Conservation (phyloP, 2,888 invertebrate species). For the Drosophila borealis region DNA sequence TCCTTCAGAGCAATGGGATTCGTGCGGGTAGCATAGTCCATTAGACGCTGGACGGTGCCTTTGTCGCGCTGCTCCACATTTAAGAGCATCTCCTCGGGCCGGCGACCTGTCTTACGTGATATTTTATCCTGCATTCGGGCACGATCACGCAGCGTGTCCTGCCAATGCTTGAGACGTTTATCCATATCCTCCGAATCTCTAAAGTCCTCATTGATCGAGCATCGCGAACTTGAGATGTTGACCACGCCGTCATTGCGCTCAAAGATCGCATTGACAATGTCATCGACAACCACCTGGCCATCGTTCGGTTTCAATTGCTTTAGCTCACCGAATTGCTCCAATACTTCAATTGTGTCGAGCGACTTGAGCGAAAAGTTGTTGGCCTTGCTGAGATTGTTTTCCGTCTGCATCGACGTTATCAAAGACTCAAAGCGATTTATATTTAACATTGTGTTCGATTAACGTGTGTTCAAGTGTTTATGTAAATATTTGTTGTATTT, state of each 20-base stretch:
- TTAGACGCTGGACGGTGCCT: slow-evolving; percentile 65
- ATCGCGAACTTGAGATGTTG: slow-evolving; percentile 21
- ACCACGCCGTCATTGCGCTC: neutral
- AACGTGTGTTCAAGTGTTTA: neutral
- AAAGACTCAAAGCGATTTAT: slow-evolving; percentile 4
- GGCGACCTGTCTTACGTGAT: slow-evolving; percentile 48
- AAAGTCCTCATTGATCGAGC: slow-evolving; percentile 13
- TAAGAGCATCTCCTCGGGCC: slow-evolving; percentile 61
- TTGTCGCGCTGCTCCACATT: slow-evolving; percentile 76
- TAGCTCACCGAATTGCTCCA: neutral
- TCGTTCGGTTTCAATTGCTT: slow-evolving; percentile 24
- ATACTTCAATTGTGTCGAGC: neutral
- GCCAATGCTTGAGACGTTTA: slow-evolving; percentile 73
- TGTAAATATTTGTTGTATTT: neutral
- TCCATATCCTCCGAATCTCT: slow-evolving; percentile 61
- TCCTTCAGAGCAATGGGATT: slow-evolving; percentile 48
- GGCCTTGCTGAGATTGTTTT: neutral
- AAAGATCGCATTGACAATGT: slow-evolving; percentile 46
- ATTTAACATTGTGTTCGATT: slow-evolving; percentile 1
- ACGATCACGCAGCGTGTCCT: slow-evolving; percentile 65
- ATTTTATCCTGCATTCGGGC: slow-evolving; percentile 56
- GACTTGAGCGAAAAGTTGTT: slow-evolving; percentile 32
- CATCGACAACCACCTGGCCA: slow-evolving; percentile 24
- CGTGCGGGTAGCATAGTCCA: slow-evolving; percentile 74
- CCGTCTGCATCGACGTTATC: neutral